Evolutionary conservation across 2,113 vertebrate genomes (phyloP).

Genomic region (Coryphaenoides rupestris): DNA sequence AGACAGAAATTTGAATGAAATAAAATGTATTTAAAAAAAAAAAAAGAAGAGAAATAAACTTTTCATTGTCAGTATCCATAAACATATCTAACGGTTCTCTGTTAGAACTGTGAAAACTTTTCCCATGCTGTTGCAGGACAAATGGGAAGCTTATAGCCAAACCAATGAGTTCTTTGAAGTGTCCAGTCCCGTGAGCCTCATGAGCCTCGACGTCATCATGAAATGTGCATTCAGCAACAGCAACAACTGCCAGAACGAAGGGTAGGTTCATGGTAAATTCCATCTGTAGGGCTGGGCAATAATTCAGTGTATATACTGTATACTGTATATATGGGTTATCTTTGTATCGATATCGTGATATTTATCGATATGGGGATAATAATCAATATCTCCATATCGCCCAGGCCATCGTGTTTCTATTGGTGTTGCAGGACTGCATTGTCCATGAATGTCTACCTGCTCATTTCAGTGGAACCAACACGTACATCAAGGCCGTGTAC

Average conservation of each 20-base stretch:
- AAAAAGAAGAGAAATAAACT: no score
- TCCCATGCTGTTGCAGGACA: conserved; percentile 71
- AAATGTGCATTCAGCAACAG: conserved; percentile 85
- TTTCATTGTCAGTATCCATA: not conserved
- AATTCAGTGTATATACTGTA: no score
- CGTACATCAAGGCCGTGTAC: conserved; percentile 83
- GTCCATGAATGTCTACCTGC: conserved; percentile 1
- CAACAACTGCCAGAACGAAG: conserved; percentile 76
- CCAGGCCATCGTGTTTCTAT: no score
- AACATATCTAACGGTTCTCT: not conserved
- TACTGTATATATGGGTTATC: no score
- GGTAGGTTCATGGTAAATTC: conserved; percentile 70
- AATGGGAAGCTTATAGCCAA: conserved; percentile 75
- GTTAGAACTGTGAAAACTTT: no score
- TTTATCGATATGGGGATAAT: no score
- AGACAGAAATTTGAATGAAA: no score
- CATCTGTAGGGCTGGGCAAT: no score
- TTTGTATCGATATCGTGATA: no score
- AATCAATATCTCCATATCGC: no score
- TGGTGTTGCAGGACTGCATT: no score
- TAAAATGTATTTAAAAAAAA: no score
- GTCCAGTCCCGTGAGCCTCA: conserved; percentile 80
- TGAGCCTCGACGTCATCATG: conserved; percentile 86
- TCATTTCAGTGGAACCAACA: conserved; percentile 71
- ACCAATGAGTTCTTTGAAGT: conserved; percentile 75